phyloP scores from a whole-genome alignment of 2,113 vertebrate species.

The Sigmodon hispidus region DNA sequence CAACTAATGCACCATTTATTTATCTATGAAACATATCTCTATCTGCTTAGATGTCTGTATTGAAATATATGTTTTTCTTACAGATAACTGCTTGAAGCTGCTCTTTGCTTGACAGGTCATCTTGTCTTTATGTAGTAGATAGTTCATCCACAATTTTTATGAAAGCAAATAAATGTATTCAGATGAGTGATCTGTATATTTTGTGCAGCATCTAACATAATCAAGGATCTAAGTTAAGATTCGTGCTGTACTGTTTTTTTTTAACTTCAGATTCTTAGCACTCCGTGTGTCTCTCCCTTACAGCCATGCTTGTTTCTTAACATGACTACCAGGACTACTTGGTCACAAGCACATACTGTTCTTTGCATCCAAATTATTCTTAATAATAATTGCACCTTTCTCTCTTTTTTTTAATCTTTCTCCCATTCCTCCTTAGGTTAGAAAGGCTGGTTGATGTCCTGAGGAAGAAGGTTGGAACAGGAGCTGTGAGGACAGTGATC shows the following conservation, averaged over 20 bases:
- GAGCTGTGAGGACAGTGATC: conserved; percentile 94
- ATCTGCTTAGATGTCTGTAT: not conserved
- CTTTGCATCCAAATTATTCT: conserved; percentile 84
- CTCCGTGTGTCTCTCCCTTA: conserved; percentile 80
- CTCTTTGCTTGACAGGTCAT: not conserved
- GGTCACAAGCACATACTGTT: conserved; percentile 85
- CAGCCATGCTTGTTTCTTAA: conserved; percentile 84
- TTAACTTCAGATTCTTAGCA: conserved; percentile 76
- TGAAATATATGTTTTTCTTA: conserved; percentile 5
- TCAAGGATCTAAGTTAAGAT: conserved; percentile 79
- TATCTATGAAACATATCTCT: conserved; percentile 18
- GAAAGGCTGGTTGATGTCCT: conserved; percentile 97
- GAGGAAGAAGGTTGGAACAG: conserved; percentile 97
- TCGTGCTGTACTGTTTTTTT: conserved; percentile 64
- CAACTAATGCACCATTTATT: not conserved
- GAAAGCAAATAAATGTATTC: not conserved
- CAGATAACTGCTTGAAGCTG: conserved; percentile 8
- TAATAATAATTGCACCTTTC: conserved; percentile 82
- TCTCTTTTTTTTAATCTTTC: conserved; percentile 68
- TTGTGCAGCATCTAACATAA: conserved; percentile 41
- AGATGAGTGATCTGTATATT: conserved; percentile 51
- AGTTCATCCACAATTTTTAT: not conserved
- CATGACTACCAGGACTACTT: conserved; percentile 81
- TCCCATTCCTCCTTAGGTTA: conserved; percentile 88
- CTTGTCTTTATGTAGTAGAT: not conserved